Percentiles rank a stretch among this genome's conserved stretches.
These are phyloP conservation scores for Zygogramma bicolorata DNA, from an alignment of 2,888 invertebrate genomes.

Conservation along the genomic window DNA sequence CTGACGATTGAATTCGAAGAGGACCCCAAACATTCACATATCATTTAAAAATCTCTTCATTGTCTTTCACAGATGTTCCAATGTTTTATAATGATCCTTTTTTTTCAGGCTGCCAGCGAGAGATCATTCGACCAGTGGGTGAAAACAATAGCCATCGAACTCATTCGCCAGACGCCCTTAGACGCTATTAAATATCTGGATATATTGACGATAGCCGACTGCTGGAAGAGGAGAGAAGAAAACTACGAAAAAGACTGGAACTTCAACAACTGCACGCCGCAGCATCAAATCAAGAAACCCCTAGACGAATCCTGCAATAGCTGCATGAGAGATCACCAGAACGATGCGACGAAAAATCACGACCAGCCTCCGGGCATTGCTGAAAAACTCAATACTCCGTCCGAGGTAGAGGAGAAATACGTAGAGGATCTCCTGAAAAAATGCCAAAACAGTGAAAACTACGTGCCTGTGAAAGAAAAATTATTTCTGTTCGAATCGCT, in stretches of 20 bases:
- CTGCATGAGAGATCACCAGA: slow-evolving; percentile 29
- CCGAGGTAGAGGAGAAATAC: slow-evolving; percentile 61
- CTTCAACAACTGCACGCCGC: slow-evolving; percentile 36
- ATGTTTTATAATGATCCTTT: slow-evolving; percentile 44
- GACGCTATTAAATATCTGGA: slow-evolving; percentile 80
- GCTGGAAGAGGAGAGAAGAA: slow-evolving; percentile 51
- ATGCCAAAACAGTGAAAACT: slow-evolving; percentile 73
- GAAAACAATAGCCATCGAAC: slow-evolving; percentile 79
- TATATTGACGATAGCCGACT: slow-evolving; percentile 73
- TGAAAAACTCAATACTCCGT: slow-evolving; percentile 13
- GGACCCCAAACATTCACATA: no score
- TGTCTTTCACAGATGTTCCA: background rate
- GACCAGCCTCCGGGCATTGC: background rate
- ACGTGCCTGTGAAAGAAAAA: slow-evolving; percentile 79
- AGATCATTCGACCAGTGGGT: slow-evolving; percentile 81
- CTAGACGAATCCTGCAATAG: slow-evolving; percentile 24
- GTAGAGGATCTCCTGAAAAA: slow-evolving; percentile 69
- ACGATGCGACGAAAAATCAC: background rate
- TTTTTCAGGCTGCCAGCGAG: slow-evolving; percentile 77
- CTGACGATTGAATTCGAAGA: no score
- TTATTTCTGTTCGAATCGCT: slow-evolving; percentile 78
- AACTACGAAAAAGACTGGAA: slow-evolving; percentile 59
- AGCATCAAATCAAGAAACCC: slow-evolving; percentile 8
- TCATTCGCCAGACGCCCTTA: slow-evolving; percentile 80
- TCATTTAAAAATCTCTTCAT: no score